Conservation (phyloP, 2,113 vertebrate genomes). For the Todiramphus saurophagus region DNA sequence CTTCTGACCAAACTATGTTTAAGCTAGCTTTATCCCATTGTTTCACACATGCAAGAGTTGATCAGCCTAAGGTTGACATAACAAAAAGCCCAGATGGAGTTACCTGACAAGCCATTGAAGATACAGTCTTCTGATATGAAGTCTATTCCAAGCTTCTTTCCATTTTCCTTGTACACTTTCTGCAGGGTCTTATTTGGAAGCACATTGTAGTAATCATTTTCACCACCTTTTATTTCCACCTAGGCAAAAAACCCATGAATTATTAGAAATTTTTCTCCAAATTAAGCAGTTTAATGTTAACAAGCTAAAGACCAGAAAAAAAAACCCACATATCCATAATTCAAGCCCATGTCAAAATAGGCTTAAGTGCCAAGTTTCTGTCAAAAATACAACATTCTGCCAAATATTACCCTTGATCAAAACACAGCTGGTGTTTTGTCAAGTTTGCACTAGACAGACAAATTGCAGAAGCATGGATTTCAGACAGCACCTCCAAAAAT, state of each 20-base stretch:
- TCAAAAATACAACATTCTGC: neutral
- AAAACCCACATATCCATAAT: neutral
- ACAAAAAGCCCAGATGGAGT: neutral
- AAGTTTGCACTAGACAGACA: neutral
- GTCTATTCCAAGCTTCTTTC: constrained; percentile 81
- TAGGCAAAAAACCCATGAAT: constrained; percentile 39
- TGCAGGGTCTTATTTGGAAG: constrained; percentile 84
- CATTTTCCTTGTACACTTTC: constrained; percentile 82
- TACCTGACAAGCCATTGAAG: constrained; percentile 79
- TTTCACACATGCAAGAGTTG: neutral
- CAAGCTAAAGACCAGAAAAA: neutral
- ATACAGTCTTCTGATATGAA: constrained; percentile 77
- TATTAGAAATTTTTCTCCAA: neutral
- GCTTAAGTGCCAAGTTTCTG: neutral
- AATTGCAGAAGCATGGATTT: neutral
- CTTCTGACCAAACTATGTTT: neutral
- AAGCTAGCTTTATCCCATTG: neutral
- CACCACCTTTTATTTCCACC: constrained; percentile 80
- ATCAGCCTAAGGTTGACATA: neutral
- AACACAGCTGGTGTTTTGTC: neutral
- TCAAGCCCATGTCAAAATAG: neutral
- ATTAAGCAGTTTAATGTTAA: neutral
- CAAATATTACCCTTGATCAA: neutral
- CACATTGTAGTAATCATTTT: constrained; percentile 81
- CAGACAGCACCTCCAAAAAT: neutral